phyloP scores from a whole-genome alignment of 2,888 invertebrate species.

The Buathra laborator region DNA sequence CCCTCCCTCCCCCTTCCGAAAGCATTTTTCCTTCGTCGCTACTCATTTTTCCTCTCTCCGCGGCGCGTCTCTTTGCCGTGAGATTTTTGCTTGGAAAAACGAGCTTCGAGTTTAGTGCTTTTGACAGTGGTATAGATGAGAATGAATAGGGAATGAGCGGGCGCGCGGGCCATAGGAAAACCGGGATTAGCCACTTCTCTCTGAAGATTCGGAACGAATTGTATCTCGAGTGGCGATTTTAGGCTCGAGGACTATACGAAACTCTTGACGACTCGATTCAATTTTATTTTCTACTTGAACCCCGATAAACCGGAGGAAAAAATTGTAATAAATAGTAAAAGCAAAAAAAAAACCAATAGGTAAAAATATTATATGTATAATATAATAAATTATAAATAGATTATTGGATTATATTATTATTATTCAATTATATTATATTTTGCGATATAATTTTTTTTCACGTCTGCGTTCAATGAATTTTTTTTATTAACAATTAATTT shows the following conservation, averaged over 20 bases:
- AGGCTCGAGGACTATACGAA: slow-evolving; percentile 24
- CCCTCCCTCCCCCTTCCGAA: not conserved
- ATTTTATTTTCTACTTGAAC: not conserved
- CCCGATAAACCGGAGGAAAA: no score
- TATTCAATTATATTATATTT: not conserved
- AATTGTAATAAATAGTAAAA: no score
- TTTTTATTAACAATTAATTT: no score
- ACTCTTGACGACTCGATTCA: slow-evolving; percentile 41
- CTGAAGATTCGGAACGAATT: slow-evolving; percentile 74
- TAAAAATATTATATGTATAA: no score
- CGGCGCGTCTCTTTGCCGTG: slow-evolving; percentile 67
- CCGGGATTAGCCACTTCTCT: slow-evolving; percentile 78
- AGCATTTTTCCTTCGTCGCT: slow-evolving; percentile 65
- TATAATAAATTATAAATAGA: not conserved
- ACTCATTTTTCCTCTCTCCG: slow-evolving; percentile 47
- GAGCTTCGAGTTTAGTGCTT: slow-evolving; percentile 60
- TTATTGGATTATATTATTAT: not conserved
- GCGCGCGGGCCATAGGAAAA: slow-evolving; percentile 59
- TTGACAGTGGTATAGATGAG: slow-evolving; percentile 35
- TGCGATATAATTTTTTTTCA: not conserved
- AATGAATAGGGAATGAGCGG: slow-evolving; percentile 63
- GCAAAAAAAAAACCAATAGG: no score
- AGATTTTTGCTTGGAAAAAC: slow-evolving; percentile 59
- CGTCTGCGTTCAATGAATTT: no score
- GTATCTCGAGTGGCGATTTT: slow-evolving; percentile 74